These are phyloP conservation scores for Amblyopsis hoosieri DNA, from an alignment of 2,797 vertebrate genomes.

Conservation along the genomic window DNA sequence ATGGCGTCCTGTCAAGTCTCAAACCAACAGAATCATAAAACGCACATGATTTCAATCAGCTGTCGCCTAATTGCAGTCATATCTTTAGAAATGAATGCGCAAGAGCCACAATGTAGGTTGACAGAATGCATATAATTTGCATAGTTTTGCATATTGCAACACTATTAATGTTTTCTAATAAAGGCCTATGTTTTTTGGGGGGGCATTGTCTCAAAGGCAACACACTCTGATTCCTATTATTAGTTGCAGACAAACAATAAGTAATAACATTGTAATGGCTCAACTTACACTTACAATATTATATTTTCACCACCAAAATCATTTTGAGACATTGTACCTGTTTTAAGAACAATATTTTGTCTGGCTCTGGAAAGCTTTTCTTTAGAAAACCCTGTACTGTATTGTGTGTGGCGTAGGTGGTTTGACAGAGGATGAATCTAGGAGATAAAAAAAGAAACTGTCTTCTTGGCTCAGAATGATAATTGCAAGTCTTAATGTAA, in stretches of 20 bases:
- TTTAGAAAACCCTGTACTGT: slow-evolving; percentile 26
- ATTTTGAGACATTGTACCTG: slow-evolving; percentile 30
- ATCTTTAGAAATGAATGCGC: slow-evolving; percentile 63
- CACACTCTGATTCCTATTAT: background rate
- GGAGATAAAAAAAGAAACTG: slow-evolving; percentile 46
- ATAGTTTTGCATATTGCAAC: slow-evolving; percentile 69
- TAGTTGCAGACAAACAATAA: background rate
- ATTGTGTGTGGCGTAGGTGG: slow-evolving; percentile 35
- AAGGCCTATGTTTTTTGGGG: slow-evolving; percentile 27
- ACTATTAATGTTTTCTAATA: slow-evolving; percentile 68
- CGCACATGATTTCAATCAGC: slow-evolving; percentile 73
- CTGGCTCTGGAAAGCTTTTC: slow-evolving; percentile 50
- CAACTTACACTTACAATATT: slow-evolving; percentile 41
- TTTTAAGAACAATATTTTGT: slow-evolving; percentile 28
- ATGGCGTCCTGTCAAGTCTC: slow-evolving; percentile 56
- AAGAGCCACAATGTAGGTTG: slow-evolving; percentile 64
- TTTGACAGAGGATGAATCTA: slow-evolving; percentile 58
- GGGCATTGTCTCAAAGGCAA: slow-evolving; percentile 46
- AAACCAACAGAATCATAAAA: slow-evolving; percentile 72
- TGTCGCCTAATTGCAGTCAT: slow-evolving; percentile 72
- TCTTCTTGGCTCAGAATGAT: slow-evolving; percentile 56
- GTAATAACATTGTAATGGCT: slow-evolving; percentile 22
- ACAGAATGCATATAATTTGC: slow-evolving; percentile 75
- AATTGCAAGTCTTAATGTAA: slow-evolving; percentile 60
- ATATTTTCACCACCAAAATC: slow-evolving; percentile 51